Evolutionary conservation across 2,888 invertebrate species (phyloP), one percentile per base, ranked within the genome.

Genomic region (Zygothrica quintamaculata): DNA sequence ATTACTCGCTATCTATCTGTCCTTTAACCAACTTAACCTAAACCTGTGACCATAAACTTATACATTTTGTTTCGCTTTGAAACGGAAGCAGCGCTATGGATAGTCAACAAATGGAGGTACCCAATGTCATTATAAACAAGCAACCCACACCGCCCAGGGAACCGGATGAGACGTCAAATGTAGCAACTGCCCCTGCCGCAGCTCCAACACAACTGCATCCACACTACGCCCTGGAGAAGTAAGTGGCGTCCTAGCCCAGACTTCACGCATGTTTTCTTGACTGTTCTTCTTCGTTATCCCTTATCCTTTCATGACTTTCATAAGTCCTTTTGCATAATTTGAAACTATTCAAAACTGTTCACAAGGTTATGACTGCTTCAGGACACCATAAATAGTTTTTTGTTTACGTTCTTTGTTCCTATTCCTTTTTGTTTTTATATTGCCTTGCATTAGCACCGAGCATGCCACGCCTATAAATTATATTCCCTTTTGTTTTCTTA

Each of bases 211-310:
- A 88, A 57, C 46, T 86, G 61, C 85, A 88, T 77, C 67, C 80
- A 16, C 74, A 87, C 55, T 68, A 72, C 62, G 69, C 84, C 62
- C 69, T 88, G 77, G 90, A 90, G 74, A 90, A 84, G 90, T 90
- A 89, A 90, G 90, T 89, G 89, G 64, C 61, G 61, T 58, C 57
- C 18, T 18, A 18, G 52, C 29, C 48, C 40, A 46, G 40, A 43
- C 7, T 46, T 48, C 59, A 67, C 66, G 80, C 77, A 77, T 86
- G 77, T 44, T 52, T 64, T 39, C 53, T 69, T 53, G 42, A 37
- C 66, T 57, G 33, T 42, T 34, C 34, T 58, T 64, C 56, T 65
- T 72, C 57, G 33, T 26, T 61, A 25, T 26, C 40, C 26, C 9
- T 53, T 46, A 52, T 11, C 8, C 16, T 40, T 33, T 25, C 12